A percentile compares a stretch with the other conserved stretches of the same genome.
Conservation (phyloP, 2,888 invertebrate genomes). For the Trissolcus japonicus region DNA sequence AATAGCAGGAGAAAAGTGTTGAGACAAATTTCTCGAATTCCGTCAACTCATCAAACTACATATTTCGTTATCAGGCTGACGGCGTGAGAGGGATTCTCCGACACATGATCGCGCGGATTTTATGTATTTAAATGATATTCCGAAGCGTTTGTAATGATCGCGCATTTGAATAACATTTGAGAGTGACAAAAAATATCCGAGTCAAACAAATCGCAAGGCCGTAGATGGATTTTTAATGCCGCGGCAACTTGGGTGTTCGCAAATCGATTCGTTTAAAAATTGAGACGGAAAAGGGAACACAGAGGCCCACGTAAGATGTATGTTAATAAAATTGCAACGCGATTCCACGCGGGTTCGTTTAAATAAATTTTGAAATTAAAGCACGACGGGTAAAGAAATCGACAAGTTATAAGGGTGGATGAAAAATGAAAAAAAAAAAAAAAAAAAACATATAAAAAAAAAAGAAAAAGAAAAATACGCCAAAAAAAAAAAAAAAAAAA, state of each 20-base stretch:
- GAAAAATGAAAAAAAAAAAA: neutral
- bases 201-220: constrained; percentile 18
- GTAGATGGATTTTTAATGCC: constrained; percentile 48
- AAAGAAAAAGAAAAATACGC: too few species aligned
- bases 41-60: too few species aligned
- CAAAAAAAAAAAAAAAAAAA: too few species aligned
- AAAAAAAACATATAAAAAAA: neutral
- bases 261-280: constrained; percentile 29
- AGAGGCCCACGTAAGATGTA: constrained; percentile 12
- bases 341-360: neutral
- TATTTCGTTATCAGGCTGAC: too few species aligned
- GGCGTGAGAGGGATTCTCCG: constrained; percentile 19
- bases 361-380: constrained; percentile 14
- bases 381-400: neutral
- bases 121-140: constrained; percentile 40
- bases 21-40: too few species aligned
- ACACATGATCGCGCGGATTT: constrained; percentile 22
- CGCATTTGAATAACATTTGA: constrained; percentile 41
- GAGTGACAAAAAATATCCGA: constrained; percentile 18
- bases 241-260: neutral
- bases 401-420: neutral
- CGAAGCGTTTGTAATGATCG: constrained; percentile 31
- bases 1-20: too few species aligned
- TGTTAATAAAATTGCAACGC: constrained; percentile 14
- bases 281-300: constrained; percentile 4